Percentiles rank a stretch among this genome's conserved stretches.
Conservation (phyloP, 2,797 vertebrate species). For the Platyrinchus mystaceus region DNA sequence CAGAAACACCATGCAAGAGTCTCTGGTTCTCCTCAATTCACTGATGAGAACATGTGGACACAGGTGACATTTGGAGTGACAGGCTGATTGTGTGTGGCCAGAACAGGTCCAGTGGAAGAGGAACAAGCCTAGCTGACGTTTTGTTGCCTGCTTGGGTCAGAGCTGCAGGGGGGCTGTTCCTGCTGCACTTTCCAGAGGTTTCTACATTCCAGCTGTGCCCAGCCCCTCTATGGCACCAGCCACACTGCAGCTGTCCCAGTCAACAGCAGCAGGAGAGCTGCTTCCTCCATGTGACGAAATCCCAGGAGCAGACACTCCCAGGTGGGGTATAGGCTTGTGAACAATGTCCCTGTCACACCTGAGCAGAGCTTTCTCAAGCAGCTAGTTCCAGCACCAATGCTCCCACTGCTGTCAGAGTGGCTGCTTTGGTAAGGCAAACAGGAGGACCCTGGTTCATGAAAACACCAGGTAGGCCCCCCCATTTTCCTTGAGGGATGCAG, state of each 20-base stretch:
- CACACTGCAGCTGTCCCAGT: rapidly evolving
- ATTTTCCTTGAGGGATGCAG: background rate
- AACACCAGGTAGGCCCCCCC: rapidly evolving
- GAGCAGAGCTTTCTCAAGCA: rapidly evolving
- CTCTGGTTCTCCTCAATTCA: background rate
- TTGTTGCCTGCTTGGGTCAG: too few relatives aligned
- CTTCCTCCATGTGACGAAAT: rapidly evolving
- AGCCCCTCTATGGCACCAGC: rapidly evolving
- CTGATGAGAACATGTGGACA: rapidly evolving
- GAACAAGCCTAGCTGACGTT: background rate
- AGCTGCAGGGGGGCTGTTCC: background rate
- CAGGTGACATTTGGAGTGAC: rapidly evolving
- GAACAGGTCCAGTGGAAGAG: background rate
- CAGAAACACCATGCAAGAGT: rapidly evolving
- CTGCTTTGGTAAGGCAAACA: background rate
- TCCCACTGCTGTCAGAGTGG: rapidly evolving
- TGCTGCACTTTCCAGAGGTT: background rate
- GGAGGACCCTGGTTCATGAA: rapidly evolving
- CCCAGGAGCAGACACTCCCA: too few relatives aligned
- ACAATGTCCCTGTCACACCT: rapidly evolving
- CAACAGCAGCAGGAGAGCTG: background rate
- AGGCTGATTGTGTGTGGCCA: rapidly evolving
- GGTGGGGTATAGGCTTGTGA: rapidly evolving
- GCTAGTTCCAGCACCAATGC: background rate
- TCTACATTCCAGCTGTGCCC: rapidly evolving